Evolutionary conservation across 2,888 invertebrate species (phyloP), one percentile per base, ranked within the genome.

Genomic region (Macrophya annulata): DNA sequence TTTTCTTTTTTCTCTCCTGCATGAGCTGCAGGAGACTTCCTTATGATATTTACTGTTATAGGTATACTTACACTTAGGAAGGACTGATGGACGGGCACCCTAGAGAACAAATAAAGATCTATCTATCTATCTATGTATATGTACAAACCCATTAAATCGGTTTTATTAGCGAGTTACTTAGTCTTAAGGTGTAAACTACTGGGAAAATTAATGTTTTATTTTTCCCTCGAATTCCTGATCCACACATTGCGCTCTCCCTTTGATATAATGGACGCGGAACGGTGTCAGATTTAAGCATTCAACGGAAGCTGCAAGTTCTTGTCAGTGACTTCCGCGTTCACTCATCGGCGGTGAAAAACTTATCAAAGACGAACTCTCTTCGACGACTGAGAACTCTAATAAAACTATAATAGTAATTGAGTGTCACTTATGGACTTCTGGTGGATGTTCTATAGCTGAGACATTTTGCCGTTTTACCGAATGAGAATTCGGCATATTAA

Each of bases 351-450:
- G 55, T n/a, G 55, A 55, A 55, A n/a, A 55, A 55, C n/a, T 4
- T 17, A 51, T 51, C 17, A 51, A 51, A 51, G 51, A 51, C 51
- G 5, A 51, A 51, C 17, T n/a, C 55, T 55, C 8, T 51, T 51
- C 51, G n/a, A n/a, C n/a, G 55, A 8, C 6, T 55, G 55, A 17
- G 55, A 55, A 6, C 55, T 55, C 8, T 55, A n/a, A 55, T 55
- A n/a, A 55, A 55, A 6, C 55, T n/a, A 55, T 55, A 55, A 55
- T n/a, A 55, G 55, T 55, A n/a, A n/a, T n/a, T 2, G n/a, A 55
- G n/a, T n/a, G n/a, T 55, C 55, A n/a, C 55, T 55, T 55, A n/a
- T n/a, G n/a, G 55, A 55, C 55, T n/a, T n/a, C 55, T 55, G n/a
- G n/a, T n/a, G 55, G 55, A 55, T n/a, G n/a, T n/a, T n/a, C 31